Conservation (phyloP, 2,888 invertebrate species). For the Eupeodes luniger region DNA sequence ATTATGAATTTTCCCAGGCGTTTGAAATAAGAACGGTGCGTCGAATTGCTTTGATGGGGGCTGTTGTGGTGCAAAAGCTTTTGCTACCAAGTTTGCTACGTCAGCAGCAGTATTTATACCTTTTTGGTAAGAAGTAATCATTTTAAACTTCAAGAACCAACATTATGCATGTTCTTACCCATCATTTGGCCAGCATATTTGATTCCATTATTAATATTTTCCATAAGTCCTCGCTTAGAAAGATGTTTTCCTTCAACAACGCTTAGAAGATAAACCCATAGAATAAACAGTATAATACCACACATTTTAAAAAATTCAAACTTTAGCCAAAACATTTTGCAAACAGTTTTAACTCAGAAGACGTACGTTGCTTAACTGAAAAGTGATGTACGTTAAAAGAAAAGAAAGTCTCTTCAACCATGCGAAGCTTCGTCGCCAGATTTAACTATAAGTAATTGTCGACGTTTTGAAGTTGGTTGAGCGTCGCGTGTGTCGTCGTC, state of each 20-base stretch:
- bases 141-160: not conserved
- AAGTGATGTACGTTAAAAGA: constrained; percentile 1
- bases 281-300: constrained; percentile 54
- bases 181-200: constrained; percentile 83
- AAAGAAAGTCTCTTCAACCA: constrained; percentile 68
- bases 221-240: constrained; percentile 80
- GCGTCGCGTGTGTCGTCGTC: not conserved
- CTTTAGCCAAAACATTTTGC: constrained; percentile 48
- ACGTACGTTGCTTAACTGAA: constrained; percentile 44
- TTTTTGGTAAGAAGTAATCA: constrained; percentile 46
- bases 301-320: constrained; percentile 55
- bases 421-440: constrained; percentile 61
- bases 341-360: constrained; percentile 25
- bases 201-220: constrained; percentile 82
- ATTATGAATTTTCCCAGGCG: constrained; percentile 58
- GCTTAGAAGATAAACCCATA: constrained; percentile 62
- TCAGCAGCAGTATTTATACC: constrained; percentile 85
- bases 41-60: constrained; percentile 76
- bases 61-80: constrained; percentile 84
- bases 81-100: constrained; percentile 87
- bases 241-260: constrained; percentile 70
- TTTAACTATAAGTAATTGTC: constrained; percentile 57
- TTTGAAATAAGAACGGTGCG: constrained; percentile 32
- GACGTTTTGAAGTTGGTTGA: constrained; percentile 21
- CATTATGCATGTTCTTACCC: constrained; percentile 77